Percentiles rank a stretch among this genome's conserved stretches.
Evolutionary conservation across 1,140 invertebrate species (phyloP).

Genomic region (Trigoniulus corallinus): DNA sequence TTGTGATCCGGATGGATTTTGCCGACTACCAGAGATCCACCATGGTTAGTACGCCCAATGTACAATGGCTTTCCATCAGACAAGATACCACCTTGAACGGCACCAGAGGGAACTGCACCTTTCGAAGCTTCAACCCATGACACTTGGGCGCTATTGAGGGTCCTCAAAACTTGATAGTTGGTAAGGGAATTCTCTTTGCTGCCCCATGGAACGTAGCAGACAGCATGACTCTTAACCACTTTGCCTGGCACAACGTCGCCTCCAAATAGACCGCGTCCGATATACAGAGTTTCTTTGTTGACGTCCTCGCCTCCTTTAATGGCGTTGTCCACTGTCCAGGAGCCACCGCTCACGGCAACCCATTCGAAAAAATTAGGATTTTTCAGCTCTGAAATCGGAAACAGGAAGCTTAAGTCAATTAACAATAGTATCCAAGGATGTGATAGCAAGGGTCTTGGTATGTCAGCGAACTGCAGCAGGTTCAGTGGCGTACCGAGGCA

Average conservation of each 20-base stretch:
- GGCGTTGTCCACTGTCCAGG: conserved; percentile 13
- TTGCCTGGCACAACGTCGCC: conserved; percentile 18
- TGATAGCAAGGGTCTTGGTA: too few relatives aligned
- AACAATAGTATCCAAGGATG: too few relatives aligned
- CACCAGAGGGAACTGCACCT: conserved; percentile 39
- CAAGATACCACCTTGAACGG: conserved; percentile 40
- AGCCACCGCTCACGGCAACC: conserved; percentile 8
- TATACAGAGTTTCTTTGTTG: conserved; percentile 13
- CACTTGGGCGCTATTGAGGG: too few relatives aligned
- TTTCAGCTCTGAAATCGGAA: too few relatives aligned
- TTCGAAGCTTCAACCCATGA: too few relatives aligned
- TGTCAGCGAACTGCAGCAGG: too few relatives aligned
- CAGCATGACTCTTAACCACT: conserved; percentile 14
- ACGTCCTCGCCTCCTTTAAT: conserved; percentile 16
- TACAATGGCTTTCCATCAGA: conserved; percentile 44
- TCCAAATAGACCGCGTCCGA: conserved; percentile 14
- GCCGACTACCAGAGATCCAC: conserved; percentile 46
- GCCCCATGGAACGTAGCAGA: conserved; percentile 16
- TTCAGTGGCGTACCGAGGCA: too few relatives aligned
- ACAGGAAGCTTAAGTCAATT: too few relatives aligned
- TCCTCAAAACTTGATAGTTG: conserved; percentile 17
- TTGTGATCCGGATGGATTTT: conserved; percentile 25
- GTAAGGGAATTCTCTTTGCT: conserved; percentile 14
- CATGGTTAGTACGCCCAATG: conserved; percentile 44
- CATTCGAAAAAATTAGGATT: too few relatives aligned